These are phyloP conservation scores for Catharus minimus DNA, from an alignment of 2,113 vertebrate species.

Conservation along the genomic window DNA sequence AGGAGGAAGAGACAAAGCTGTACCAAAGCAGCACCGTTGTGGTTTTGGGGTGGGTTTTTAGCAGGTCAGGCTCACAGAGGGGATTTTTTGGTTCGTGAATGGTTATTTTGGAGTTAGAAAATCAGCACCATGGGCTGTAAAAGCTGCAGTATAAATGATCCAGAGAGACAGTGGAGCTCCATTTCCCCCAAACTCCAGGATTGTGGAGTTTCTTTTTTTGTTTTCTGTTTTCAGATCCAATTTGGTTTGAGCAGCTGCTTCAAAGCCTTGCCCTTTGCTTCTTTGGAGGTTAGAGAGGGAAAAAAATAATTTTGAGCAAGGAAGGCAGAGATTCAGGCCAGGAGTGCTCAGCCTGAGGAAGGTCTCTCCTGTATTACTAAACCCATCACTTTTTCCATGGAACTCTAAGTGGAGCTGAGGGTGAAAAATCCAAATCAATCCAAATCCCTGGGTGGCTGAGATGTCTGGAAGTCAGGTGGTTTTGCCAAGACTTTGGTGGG, in stretches of 20 bases:
- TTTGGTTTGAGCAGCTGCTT: not conserved
- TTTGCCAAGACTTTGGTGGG: not conserved
- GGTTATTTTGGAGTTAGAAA: not conserved
- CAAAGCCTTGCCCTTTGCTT: not conserved
- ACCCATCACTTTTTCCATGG: fast-evolving
- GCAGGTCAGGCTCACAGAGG: not conserved
- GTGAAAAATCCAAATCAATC: not conserved
- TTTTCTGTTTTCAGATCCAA: not conserved
- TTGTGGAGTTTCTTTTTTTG: not conserved
- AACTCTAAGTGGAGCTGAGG: fast-evolving
- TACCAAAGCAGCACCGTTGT: fast-evolving
- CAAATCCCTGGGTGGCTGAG: not conserved
- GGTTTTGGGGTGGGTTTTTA: not conserved
- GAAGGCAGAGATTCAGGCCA: no score
- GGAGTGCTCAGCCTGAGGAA: not conserved
- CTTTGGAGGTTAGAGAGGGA: not conserved
- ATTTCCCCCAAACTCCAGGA: fast-evolving
- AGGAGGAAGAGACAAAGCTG: not conserved
- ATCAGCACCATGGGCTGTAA: not conserved
- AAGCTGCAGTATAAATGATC: no score
- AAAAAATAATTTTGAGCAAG: not conserved
- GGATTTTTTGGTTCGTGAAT: not conserved
- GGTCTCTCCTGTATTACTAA: not conserved
- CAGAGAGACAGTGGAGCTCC: fast-evolving
- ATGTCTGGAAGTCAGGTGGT: fast-evolving